Conservation (phyloP, 2,797 vertebrate genomes). For the Lepus oiostolus region DNA sequence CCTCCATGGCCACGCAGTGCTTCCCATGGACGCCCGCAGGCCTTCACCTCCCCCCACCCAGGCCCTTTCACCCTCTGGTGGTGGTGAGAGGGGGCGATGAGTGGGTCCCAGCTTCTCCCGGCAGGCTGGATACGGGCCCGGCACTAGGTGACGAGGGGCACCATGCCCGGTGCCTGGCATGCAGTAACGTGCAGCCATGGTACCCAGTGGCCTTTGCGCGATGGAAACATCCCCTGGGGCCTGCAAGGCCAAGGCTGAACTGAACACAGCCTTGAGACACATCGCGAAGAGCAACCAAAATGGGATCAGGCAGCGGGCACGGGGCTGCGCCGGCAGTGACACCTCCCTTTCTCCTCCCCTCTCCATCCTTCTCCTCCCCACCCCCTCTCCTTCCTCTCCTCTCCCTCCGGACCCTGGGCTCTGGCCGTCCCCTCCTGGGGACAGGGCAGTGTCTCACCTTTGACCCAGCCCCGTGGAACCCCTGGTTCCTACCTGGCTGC, state of each 20-base stretch:
- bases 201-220: not conserved
- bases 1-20: too few species aligned
- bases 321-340: not conserved
- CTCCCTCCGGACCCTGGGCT: not conserved
- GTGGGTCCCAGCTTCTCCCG: not conserved
- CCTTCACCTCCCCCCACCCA: not conserved
- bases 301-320: not conserved
- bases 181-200: fast-evolving
- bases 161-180: too few species aligned
- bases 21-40: too few species aligned
- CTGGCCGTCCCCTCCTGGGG: not conserved
- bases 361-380: too few species aligned
- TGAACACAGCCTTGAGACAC: not conserved
- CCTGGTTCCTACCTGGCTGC: not conserved
- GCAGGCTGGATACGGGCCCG: not conserved
- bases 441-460: too few species aligned
- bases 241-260: too few species aligned
- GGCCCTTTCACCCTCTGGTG: not conserved
- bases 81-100: too few species aligned
- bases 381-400: too few species aligned
- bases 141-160: not conserved
- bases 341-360: too few species aligned
- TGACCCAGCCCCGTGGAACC: not conserved
- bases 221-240: not conserved
- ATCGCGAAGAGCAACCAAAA: not conserved